Evolutionary conservation across 2,797 vertebrate genomes (phyloP).

Genomic region (Salarias fasciatus): DNA sequence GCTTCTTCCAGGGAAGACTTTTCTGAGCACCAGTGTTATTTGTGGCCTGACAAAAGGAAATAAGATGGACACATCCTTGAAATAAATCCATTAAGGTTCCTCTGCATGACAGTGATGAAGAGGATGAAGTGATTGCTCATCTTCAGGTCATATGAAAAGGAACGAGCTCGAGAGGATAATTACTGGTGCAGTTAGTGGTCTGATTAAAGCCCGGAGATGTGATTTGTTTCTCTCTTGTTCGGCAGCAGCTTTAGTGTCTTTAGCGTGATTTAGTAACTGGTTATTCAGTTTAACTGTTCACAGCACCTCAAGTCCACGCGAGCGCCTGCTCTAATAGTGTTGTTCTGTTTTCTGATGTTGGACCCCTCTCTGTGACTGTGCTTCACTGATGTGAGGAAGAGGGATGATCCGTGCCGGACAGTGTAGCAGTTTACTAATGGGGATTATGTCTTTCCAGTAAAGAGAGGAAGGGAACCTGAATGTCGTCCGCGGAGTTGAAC

Average conservation of each 20-base stretch:
- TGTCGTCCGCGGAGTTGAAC: background rate
- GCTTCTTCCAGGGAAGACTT: no score
- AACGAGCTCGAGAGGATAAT: conserved; percentile 44
- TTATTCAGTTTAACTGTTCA: no score
- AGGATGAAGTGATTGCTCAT: conserved; percentile 2
- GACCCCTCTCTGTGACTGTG: no score
- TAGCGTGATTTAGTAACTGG: no score
- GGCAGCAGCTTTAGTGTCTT: conserved; percentile 13
- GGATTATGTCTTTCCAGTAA: background rate
- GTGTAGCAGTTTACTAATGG: background rate
- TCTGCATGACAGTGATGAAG: background rate
- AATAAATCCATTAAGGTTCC: conserved; percentile 21
- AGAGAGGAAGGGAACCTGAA: no score
- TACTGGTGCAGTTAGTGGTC: conserved; percentile 42
- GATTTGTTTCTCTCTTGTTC: conserved; percentile 25
- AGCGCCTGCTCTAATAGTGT: no score
- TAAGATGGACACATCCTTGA: background rate
- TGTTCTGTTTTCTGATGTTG: no score
- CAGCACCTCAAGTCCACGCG: no score
- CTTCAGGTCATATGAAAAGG: conserved; percentile 11
- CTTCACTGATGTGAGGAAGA: background rate
- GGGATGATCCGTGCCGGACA: no score
- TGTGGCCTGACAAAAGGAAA: background rate
- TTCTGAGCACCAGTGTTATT: background rate
- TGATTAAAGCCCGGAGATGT: conserved; percentile 37